phyloP scores from a whole-genome alignment of 2,797 vertebrate genomes.

The Myotis daubentonii region DNA sequence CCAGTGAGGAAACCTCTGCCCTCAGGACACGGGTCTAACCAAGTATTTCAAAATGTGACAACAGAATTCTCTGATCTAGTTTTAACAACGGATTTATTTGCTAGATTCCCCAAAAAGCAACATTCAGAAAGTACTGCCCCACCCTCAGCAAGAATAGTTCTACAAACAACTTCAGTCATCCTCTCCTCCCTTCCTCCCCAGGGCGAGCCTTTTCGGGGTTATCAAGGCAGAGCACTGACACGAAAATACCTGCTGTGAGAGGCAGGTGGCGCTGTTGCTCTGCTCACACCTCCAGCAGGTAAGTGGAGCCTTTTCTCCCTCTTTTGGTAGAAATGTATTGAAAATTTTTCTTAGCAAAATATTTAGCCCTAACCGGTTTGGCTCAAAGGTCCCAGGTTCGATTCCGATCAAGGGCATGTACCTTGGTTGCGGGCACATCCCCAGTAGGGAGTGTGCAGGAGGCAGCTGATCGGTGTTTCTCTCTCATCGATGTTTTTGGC shows the following conservation, averaged over 20 bases:
- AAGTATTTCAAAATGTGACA: not conserved
- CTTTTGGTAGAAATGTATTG: not conserved
- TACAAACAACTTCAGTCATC: not conserved
- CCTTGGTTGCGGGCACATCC: no score
- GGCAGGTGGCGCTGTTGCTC: not conserved
- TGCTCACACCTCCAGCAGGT: not conserved
- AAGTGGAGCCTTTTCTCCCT: not conserved
- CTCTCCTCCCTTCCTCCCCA: not conserved
- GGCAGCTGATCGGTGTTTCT: no score
- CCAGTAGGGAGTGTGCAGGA: no score
- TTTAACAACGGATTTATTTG: conserved; percentile 73
- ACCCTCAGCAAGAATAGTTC: not conserved
- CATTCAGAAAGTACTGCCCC: conserved; percentile 33
- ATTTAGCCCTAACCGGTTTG: not conserved
- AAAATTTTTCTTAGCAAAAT: conserved; percentile 44
- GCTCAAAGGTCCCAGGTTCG: no score
- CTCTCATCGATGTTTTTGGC: no score
- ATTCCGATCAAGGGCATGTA: no score
- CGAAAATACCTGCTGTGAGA: not conserved
- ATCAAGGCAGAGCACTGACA: fast-evolving
- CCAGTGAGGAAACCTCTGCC: not conserved
- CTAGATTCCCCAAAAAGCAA: conserved; percentile 37
- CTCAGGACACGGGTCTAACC: not conserved
- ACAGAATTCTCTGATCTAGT: conserved; percentile 39
- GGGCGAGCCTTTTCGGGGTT: not conserved